Base-by-base conservation (phyloP, 35 echinoderm and acorn worm species). In the Eucidaris tribuloides region DNA sequence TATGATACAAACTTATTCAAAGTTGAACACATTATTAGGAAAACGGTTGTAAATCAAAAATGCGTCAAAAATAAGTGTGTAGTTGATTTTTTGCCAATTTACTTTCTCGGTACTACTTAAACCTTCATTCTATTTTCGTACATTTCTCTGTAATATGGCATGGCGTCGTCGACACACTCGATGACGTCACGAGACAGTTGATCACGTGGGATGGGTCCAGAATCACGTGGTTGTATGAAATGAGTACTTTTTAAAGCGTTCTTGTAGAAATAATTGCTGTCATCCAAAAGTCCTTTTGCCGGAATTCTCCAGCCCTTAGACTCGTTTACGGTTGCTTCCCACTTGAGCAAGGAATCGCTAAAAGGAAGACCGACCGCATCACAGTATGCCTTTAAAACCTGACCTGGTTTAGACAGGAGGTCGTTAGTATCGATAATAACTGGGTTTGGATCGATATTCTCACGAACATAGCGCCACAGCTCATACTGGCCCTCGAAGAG, bases 341-440 rank as follows among this genome's bases (percentile, higher is more conserved):
- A 83, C 7, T 7, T 50, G 0, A 89, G 49, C 0, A 89, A 62
- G 3, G 18, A 18, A 2, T 89, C 79, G 7, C 52, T 40, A 27
- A 83, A 89, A 0, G 87, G 79, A 54, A 83, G 34, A 3, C 79
- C 87, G 13, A 82, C 79, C 24, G 48, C 62, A 3, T 83, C 45
- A 54, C 87, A 89, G 65, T 50, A 71, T 7, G 36, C 27, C 19
- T 81, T 71, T 45, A 89, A 25, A n/a, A 82, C 74, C 32, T 32
- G 42, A 45, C 63, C 48, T 6, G 87, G 87, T 38, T 82, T 41
- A 3, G 45, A 6, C 61, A 58, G 23, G 45, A 89, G 30, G 56
- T 89, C 87, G 36, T 82, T 62, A 32, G 87, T 45, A 30, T 89
- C 87, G 7, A 89, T 66, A 0, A 89, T 35, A 46, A 89, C 46